These are phyloP conservation scores for Archegozetes longisetosus DNA, from an alignment of 1,140 invertebrate genomes.

Conservation along the genomic window DNA sequence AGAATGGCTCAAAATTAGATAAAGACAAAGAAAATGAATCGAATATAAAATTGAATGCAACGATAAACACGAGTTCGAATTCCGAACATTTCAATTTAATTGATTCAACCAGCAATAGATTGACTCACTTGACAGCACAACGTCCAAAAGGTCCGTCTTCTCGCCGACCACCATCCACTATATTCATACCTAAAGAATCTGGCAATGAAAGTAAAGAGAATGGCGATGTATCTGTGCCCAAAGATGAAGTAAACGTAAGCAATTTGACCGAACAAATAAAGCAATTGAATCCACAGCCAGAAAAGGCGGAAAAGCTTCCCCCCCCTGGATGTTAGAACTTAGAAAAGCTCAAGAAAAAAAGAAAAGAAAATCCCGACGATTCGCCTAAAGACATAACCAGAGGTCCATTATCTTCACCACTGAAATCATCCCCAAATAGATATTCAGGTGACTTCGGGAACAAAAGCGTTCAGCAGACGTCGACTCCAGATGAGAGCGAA, in stretches of 20 bases:
- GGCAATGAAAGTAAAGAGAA: neutral
- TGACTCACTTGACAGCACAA: conserved; percentile 44
- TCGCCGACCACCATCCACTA: conserved; percentile 40
- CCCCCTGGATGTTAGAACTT: conserved; percentile 12
- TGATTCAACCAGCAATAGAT: conserved; percentile 5
- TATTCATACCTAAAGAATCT: neutral
- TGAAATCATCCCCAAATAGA: neutral
- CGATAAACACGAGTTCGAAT: neutral
- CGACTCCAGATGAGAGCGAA: neutral
- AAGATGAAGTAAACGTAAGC: too few species aligned
- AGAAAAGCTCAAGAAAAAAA: conserved; percentile 6
- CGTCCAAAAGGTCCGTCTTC: conserved; percentile 42
- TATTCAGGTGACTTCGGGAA: neutral
- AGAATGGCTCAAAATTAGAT: conserved; percentile 14
- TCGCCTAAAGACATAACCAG: neutral
- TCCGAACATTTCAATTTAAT: too few species aligned
- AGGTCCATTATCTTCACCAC: neutral
- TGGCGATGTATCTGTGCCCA: neutral
- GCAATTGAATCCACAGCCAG: neutral
- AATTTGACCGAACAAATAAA: neutral
- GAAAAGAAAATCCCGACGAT: neutral
- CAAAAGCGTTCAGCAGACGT: neutral
- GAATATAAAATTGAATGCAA: neutral
- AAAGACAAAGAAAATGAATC: neutral
- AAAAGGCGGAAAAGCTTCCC: conserved; percentile 3